Evolutionary conservation across 2,888 invertebrate species (phyloP).

Genomic region (Tenthredo amoena): DNA sequence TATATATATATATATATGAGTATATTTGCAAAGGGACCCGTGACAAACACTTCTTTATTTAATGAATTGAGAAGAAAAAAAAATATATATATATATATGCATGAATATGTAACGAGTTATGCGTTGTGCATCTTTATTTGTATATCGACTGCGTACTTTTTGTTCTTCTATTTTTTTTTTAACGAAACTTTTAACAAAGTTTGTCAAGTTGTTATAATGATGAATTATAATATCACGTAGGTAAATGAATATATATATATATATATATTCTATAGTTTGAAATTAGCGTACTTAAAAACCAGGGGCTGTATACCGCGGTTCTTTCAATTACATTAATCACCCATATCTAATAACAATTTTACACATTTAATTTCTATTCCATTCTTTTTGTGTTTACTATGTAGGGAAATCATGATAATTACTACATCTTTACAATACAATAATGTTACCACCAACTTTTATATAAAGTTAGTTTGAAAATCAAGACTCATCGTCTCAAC

Average conservation of each 20-base stretch:
- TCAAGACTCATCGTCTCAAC: neutral
- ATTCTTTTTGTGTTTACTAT: neutral
- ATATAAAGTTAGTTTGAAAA: neutral
- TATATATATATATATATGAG: neutral
- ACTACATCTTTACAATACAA: neutral
- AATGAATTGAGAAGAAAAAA: neutral
- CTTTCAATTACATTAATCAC: neutral
- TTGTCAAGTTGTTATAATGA: neutral
- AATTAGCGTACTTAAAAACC: constrained; percentile 20
- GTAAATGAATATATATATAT: neutral
- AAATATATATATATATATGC: neutral
- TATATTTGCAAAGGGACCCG: neutral
- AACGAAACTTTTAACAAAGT: neutral
- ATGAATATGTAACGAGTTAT: neutral
- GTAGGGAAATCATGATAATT: constrained; percentile 16
- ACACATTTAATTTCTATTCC: neutral
- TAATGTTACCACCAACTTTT: neutral
- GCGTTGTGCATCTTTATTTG: neutral
- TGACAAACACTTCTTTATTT: neutral
- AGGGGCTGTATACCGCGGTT: constrained; percentile 10
- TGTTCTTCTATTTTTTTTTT: neutral
- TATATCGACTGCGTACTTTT: neutral
- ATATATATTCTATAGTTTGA: neutral
- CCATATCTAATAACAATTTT: neutral
- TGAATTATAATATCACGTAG: neutral